Base-by-base conservation (phyloP, 2,888 invertebrate species). In the Eupithecia tripunctaria region DNA sequence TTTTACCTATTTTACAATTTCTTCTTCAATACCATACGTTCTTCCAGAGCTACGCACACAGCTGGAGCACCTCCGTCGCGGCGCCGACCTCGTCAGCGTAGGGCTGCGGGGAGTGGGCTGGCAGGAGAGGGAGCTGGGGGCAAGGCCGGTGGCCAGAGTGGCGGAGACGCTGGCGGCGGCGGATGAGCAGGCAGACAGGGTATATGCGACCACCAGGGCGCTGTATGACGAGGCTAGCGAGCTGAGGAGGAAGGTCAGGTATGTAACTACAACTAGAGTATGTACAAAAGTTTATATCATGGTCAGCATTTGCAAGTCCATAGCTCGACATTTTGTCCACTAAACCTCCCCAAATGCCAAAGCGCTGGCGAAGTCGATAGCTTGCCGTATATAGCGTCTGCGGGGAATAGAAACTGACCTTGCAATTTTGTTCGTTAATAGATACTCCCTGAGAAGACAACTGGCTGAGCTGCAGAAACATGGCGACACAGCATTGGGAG, bases 401-500 rank as follows among this genome's bases (percentile, higher is more conserved):
- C n/a, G 12, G 21, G n/a, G 12, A 47, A 21, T 68, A 38, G 5
- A 21, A 29, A 36, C 32, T 21, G 32, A 27, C 25, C 12, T 21
- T 25, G 43, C 5, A 51, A 51, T 51, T 62, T 5, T 66, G 15
- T 70, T 70, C 47, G 51, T 51, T 10, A 29, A n/a, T 43, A 81
- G 81, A n/a, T 94, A 95, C 79, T 89, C 92, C 67, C 82, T 96
- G 77, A 88, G 95, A 36, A 89, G 95, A 10, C 92, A 95, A 77
- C 86, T 96, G 8, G 86, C 95, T 0, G 95, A 95, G 76, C 81
- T 96, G 59, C 95, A 95, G 80, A 89, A 94, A 14, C 95, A 96
- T 73, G 96, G 96, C 67, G 97, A 96, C 81, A 95, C 96, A 0
- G 96, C 96, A 76, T 90, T 97, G 2, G 96, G 96, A 25, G 95